Base-by-base conservation (phyloP, 2,113 vertebrate species). In the Lamprologus speciosus region DNA sequence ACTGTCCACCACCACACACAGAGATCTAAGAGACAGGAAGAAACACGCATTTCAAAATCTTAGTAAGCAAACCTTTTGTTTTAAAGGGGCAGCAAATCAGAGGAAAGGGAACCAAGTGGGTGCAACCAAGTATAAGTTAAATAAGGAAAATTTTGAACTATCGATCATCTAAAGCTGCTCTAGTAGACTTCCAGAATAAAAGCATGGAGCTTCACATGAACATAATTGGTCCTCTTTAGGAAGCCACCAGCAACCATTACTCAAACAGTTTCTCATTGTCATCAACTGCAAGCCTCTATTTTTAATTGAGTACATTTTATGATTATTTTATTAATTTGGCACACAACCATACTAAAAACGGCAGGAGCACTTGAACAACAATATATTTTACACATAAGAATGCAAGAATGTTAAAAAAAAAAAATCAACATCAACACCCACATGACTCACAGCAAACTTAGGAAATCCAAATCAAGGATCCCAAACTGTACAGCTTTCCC, bases 1-100 rank as follows among this genome's bases (percentile, higher is more conserved):
- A 91, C 97, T 98, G 95, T 99, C 98, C 95, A 99, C 94, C 83
- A 99, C 98, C n/a, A 99, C 97, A 75, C 99, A 99, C 87, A 99
- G 94, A 68, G 98, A 98, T 95, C 99, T 99, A 95, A 83, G 21
- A 87, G 40, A 86, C 17, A 88, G 51, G 37, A 31, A 53, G 10
- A 35, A 19, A 23, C 31, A 54, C 2, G 5, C 26, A 51, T n/a
- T 78, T 78, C 26, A 35, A 53, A 83, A 51, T 83, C 8, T 23
- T 14, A 82, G 16, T 4, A 19, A 19, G 58, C 16, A 35, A 47
- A 28, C 14, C 21, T 47, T 47, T 75, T 75, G 23, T 47, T 28
- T 75, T 6, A 75, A 47, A 28, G 23, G 40, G 40, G 40, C 21
- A 75, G 40, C 40, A 47, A 75, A 75, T 47, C 40, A 75, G 40